Conservation (phyloP, 2,888 invertebrate species). For the Nezara viridula region DNA sequence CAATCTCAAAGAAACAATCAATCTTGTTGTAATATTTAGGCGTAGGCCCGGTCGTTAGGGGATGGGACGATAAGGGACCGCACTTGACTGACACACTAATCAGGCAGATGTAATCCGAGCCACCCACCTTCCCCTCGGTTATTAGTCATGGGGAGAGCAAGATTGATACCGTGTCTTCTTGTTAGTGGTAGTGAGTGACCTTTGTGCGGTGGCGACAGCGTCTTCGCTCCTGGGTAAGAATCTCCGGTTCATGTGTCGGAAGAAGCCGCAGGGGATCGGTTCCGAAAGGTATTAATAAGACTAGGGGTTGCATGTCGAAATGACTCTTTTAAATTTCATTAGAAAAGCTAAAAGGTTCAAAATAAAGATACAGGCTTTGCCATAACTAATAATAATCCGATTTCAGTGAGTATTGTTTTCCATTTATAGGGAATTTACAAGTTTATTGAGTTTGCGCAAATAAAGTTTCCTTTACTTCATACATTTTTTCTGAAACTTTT, state of each 20-base stretch:
- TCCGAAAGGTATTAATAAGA: too few relatives aligned
- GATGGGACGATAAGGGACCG: background rate
- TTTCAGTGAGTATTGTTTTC: too few relatives aligned
- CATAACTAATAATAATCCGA: too few relatives aligned
- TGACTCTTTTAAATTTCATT: too few relatives aligned
- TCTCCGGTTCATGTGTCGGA: background rate
- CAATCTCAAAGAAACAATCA: background rate
- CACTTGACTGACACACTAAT: constrained; percentile 44
- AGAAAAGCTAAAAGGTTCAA: too few relatives aligned
- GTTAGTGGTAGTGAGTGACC: background rate
- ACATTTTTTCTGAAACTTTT: too few relatives aligned
- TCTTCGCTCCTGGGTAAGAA: background rate
- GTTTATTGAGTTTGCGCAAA: too few relatives aligned
- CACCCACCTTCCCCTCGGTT: constrained; percentile 11
- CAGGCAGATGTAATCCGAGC: constrained; percentile 40
- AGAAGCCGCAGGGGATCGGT: background rate
- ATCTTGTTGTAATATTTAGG: constrained; percentile 19
- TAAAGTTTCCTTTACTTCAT: too few relatives aligned
- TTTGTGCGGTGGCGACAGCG: background rate
- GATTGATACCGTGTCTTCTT: constrained; percentile 10
- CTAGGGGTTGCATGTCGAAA: too few relatives aligned
- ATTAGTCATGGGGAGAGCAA: background rate
- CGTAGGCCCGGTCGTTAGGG: constrained; percentile 36
- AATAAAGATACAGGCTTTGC: too few relatives aligned
- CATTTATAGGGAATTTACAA: too few relatives aligned